Evolutionary conservation across 1,140 invertebrate species (phyloP).

Genomic region (Brachionus rubens): DNA sequence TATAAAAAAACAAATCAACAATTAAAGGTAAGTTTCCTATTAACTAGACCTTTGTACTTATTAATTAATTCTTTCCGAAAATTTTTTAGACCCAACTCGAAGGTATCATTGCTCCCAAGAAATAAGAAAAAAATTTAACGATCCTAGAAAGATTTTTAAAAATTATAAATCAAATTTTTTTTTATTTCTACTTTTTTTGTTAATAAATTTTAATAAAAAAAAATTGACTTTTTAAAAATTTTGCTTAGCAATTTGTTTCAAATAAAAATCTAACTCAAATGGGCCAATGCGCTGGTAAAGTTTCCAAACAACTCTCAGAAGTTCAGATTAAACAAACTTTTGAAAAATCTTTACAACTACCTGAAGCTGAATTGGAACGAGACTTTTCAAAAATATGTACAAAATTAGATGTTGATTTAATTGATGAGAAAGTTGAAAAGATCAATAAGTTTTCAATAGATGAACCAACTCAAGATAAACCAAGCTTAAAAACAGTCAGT

Average conservation of each 20-base stretch:
- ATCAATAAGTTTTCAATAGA: too few species aligned
- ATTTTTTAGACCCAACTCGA: conserved; percentile 27
- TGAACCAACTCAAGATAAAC: background rate
- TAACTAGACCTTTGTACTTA: background rate
- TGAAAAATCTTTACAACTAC: background rate
- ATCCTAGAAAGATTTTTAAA: background rate
- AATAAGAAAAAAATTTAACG: background rate
- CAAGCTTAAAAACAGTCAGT: background rate
- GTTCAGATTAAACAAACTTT: too few species aligned
- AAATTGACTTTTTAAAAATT: background rate
- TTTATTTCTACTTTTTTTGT: background rate
- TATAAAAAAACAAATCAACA: conserved; percentile 88
- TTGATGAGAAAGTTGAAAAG: too few species aligned
- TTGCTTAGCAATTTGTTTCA: conserved; percentile 24
- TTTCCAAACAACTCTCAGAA: too few species aligned
- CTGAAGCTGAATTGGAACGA: background rate
- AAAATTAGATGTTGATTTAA: too few species aligned
- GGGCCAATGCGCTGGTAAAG: background rate
- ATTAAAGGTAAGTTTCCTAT: conserved; percentile 65
- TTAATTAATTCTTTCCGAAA: background rate
- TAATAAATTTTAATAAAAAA: conserved; percentile 23
- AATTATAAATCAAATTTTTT: background rate
- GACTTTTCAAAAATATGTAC: background rate
- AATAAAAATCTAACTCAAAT: background rate
- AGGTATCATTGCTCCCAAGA: conserved; percentile 40